Base-by-base conservation (phyloP, 2,113 vertebrate species). In the Chloebia gouldiae region DNA sequence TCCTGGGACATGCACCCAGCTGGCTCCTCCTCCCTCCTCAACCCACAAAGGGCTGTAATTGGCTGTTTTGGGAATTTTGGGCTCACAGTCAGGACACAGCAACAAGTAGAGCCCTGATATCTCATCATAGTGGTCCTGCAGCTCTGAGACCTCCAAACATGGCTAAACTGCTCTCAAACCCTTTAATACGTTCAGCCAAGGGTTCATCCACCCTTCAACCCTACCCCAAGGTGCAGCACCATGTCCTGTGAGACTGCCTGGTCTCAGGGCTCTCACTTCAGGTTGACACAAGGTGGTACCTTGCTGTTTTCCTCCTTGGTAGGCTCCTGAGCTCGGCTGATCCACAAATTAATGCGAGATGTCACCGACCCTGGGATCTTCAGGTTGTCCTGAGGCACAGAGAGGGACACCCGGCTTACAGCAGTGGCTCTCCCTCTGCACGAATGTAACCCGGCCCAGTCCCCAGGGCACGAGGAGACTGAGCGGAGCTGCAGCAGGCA, bases 261-360 rank as follows among this genome's bases (percentile, higher is more conserved):
- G 6, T 13, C 53, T 27, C 27, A 28, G 39, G 37, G 15, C 24
- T 90, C 49, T 49, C 28, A 11, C 21, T 68, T 0, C 0, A 49
- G 31, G 22, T 7, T 11, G 4, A 14, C n/a, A 77, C 44, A 68
- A 23, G 42, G 6, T 1, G 2, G 28, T 94, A 98, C 98, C 98
- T 98, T 98, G 57, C 54, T 25, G 35, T 86, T 96, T 72, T 96
- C 96, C 21, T 97, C 97, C 73, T 91, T 94, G 40, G 60, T 81
- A 30, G 96, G 92, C 79, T 97, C 98, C 92, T 98, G 98, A 66
- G 95, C 93, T 94, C 97, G 98, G 94, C 97, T 98, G 92, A 99
- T 96, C 98, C 98, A 99, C 73, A 98, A 97, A 75, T 98, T 99
- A 83, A 99, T 98, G 37, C 98, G 98, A 8, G 98, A 98, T 3